Base-by-base conservation (phyloP, 2,113 vertebrate species). In the Mormoops blainvillei region DNA sequence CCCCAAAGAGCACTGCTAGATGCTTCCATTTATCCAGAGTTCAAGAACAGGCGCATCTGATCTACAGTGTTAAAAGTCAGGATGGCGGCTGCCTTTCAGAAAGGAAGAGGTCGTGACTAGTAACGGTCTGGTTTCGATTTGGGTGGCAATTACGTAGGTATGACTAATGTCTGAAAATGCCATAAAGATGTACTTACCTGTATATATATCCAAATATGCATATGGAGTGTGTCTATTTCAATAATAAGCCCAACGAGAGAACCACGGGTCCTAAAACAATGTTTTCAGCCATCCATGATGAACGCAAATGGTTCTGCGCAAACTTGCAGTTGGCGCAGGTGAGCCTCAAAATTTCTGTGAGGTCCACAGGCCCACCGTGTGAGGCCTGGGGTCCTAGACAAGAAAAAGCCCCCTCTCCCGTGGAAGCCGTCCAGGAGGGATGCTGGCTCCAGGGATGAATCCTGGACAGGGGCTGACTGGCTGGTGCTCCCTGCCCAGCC, bases 401-500 rank as follows among this genome's bases (percentile, higher is more conserved):
- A 31, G 22, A 63, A 41, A 22, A 4, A 56, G 48, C 13, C 36
- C 24, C 50, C 12, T 50, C 36, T 36, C 31, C 50, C 11, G 5
- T 0, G 1, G 33, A 38, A 36, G 11, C 36, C 33, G 7, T 3
- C 88, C 14, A 28, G 16, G 58, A 58, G 36, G 7, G 7, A 12
- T 0, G 2, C 1, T 0, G 16, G 20, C n/a, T 3, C 33, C 26
- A 0, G 22, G 24, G 43, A 11, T 5, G 13, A 78, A 4, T 31
- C 43, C 31, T 2, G 2, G 22, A 8, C 45, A 52, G 38, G 6
- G 20, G 14, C 38, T 0, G 8, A 31, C 6, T 16, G 54, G 7
- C 12, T 41, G 24, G 24, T 4, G 1, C 18, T 28, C 5, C n/a
- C n/a, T n/a, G 36, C 18, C 50, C 65, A 50, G 16, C 8, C 14